These are phyloP conservation scores for Anguilla megastoma DNA, from an alignment of 2,797 vertebrate species.

Conservation along the genomic window DNA sequence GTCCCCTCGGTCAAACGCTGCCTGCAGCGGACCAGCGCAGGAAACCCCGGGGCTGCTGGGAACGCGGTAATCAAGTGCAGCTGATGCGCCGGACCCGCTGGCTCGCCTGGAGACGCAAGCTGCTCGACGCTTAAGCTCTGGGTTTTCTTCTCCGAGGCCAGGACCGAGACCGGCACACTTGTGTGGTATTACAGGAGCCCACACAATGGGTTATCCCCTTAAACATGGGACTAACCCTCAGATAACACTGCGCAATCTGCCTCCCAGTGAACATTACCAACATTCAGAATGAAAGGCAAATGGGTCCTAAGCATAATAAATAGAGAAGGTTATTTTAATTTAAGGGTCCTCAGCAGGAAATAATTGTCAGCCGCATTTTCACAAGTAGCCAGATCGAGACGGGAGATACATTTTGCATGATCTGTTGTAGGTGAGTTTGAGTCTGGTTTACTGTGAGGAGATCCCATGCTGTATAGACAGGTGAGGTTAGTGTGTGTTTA, in stretches of 20 bases:
- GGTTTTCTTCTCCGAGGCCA: background rate
- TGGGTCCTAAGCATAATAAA: background rate
- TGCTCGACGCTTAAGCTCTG: background rate
- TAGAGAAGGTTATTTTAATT: background rate
- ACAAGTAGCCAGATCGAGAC: background rate
- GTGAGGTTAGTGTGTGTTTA: slow-evolving; percentile 61
- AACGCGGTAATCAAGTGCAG: background rate
- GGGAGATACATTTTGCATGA: background rate
- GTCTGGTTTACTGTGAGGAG: background rate
- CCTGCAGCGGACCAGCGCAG: background rate
- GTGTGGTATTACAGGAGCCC: background rate
- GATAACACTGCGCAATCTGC: background rate
- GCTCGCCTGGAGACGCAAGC: background rate
- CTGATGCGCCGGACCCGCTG: background rate
- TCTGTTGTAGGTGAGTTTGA: background rate
- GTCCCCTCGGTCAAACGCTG: background rate
- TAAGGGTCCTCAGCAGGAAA: background rate
- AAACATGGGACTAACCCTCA: background rate
- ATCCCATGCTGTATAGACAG: background rate
- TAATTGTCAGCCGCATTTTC: background rate
- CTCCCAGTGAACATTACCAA: background rate
- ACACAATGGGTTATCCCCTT: background rate
- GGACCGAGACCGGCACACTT: background rate
- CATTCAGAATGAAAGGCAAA: background rate
- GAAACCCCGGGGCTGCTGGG: background rate